phyloP scores from a whole-genome alignment of 2,888 invertebrate genomes.

The Brassicogethes aeneus region DNA sequence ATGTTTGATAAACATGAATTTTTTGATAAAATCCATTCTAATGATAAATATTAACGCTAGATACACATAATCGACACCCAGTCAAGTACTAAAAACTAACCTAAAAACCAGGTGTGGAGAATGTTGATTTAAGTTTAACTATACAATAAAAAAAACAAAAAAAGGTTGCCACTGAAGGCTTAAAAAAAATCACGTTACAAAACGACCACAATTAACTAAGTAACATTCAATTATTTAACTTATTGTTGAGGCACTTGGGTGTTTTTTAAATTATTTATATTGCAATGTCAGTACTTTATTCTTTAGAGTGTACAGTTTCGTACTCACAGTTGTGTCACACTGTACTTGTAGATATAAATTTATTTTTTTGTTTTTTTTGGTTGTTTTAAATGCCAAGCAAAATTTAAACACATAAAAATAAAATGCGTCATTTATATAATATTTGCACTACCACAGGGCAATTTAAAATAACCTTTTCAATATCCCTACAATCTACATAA shows the following conservation, averaged over 20 bases:
- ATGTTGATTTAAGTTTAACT: neutral
- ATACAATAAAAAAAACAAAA: neutral
- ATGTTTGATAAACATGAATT: too few relatives aligned
- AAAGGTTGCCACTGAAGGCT: neutral
- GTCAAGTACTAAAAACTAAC: neutral
- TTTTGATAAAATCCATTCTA: too few relatives aligned
- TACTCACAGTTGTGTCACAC: neutral
- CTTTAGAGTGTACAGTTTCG: slow-evolving; percentile 12
- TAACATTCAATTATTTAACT: slow-evolving; percentile 5
- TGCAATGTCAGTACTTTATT: slow-evolving; percentile 26
- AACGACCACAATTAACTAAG: slow-evolving; percentile 9
- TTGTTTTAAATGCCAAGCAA: too few relatives aligned
- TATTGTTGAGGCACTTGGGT: slow-evolving; percentile 26
- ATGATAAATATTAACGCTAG: neutral
- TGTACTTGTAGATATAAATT: neutral
- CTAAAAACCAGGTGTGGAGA: neutral
- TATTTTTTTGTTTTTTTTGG: too few relatives aligned
- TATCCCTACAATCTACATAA: too few relatives aligned
- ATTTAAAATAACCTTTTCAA: too few relatives aligned
- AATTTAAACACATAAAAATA: too few relatives aligned
- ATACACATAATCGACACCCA: neutral
- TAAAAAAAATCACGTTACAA: slow-evolving; percentile 5
- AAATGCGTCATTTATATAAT: too few relatives aligned
- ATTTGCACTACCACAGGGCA: too few relatives aligned
- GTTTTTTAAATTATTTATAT: slow-evolving; percentile 17